These are phyloP conservation scores for Diorhabda sublineata DNA, from an alignment of 1,140 invertebrate genomes.

Conservation along the genomic window DNA sequence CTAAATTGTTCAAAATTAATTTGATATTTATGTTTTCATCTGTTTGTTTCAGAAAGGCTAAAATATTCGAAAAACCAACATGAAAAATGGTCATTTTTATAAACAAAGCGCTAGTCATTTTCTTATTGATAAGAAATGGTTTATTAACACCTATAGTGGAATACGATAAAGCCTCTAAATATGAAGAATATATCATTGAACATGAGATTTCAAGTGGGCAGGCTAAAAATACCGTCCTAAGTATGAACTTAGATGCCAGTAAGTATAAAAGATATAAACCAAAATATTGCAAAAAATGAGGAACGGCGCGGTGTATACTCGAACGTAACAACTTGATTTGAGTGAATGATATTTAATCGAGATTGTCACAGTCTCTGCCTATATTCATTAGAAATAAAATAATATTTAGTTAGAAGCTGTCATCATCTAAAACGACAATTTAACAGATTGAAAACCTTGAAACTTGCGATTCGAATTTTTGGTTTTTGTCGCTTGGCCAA, in stretches of 20 bases:
- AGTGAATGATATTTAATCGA: too few species aligned
- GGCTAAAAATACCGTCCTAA: conserved; percentile 47
- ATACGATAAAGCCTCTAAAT: conserved; percentile 41
- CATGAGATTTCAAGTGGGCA: conserved; percentile 52
- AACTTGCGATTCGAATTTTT: too few species aligned
- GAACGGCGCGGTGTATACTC: too few species aligned
- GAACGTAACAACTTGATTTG: background rate
- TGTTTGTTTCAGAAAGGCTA: background rate
- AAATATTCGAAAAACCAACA: conserved; percentile 19
- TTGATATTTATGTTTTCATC: background rate
- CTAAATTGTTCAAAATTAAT: background rate
- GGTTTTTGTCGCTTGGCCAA: too few species aligned
- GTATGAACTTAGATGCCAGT: conserved; percentile 47
- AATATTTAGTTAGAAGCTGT: too few species aligned
- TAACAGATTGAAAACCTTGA: too few species aligned
- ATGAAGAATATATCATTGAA: conserved; percentile 55
- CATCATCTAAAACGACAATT: too few species aligned
- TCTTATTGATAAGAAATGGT: conserved; percentile 45
- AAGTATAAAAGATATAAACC: conserved; percentile 15
- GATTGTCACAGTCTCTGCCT: too few species aligned
- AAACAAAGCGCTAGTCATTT: conserved; percentile 42
- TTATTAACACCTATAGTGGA: conserved; percentile 30
- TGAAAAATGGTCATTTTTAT: conserved; percentile 33
- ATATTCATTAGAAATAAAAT: too few species aligned
- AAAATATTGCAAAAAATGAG: too few species aligned